These are phyloP conservation scores for Drosophila algonquin DNA, from an alignment of 2,888 invertebrate species.

Conservation along the genomic window DNA sequence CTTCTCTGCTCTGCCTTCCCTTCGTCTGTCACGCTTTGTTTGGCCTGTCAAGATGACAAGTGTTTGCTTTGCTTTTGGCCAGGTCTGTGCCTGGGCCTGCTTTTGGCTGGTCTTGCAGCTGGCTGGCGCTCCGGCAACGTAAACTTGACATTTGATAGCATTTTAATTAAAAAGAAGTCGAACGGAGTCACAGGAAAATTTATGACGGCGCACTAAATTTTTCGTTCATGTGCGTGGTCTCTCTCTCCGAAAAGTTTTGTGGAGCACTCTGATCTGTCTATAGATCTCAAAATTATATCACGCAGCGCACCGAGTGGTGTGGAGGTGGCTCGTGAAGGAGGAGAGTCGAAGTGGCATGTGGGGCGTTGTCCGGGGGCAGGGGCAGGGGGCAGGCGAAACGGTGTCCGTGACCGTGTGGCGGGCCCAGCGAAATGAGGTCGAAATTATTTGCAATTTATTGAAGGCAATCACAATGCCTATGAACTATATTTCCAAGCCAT, in stretches of 20 bases:
- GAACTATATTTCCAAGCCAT: conserved; percentile 58
- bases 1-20: conserved; percentile 36
- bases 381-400: conserved; percentile 39
- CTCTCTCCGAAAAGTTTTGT: conserved; percentile 36
- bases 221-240: conserved; percentile 65
- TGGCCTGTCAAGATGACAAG: conserved; percentile 79
- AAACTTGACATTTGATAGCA: conserved; percentile 81
- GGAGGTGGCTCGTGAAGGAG: conserved; percentile 39
- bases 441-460: conserved; percentile 81
- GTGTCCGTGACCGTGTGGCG: conserved; percentile 75
- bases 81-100: conserved; percentile 9
- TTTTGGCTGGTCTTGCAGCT: conserved; percentile 54
- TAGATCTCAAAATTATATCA: conserved; percentile 74
- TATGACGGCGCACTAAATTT: conserved; percentile 62
- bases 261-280: conserved; percentile 39
- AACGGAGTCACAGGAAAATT: conserved; percentile 62
- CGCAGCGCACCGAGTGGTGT: conserved; percentile 61
- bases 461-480: conserved; percentile 81
- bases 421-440: conserved; percentile 77
- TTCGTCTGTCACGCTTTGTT: conserved; percentile 78
- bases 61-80: conserved; percentile 70
- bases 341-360: conserved; percentile 13
- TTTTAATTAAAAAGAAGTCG: conserved; percentile 74
- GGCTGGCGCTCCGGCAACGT: conserved; percentile 69
- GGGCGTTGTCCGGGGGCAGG: conserved; percentile 31